Evolutionary conservation across 2,113 vertebrate species (phyloP).

Genomic region (Papio anubis): DNA sequence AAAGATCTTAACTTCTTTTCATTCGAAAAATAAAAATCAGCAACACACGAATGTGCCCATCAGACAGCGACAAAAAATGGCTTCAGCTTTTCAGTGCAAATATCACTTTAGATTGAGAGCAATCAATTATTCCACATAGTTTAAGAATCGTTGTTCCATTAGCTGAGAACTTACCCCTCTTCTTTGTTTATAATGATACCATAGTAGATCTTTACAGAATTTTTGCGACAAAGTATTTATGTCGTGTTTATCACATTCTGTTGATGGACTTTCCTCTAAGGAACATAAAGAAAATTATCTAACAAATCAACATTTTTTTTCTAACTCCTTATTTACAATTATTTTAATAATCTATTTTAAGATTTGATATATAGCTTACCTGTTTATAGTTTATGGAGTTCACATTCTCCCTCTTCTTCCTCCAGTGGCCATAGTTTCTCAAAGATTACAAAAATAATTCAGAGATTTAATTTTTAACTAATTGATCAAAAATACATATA

Average conservation of each 20-base stretch:
- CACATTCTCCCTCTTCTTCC: neutral
- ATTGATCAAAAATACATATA: neutral
- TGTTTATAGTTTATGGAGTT: neutral
- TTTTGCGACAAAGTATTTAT: neutral
- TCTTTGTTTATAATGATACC: neutral
- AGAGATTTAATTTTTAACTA: neutral
- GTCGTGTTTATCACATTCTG: neutral
- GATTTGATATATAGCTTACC: neutral
- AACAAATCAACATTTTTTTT: neutral
- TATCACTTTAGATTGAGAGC: neutral
- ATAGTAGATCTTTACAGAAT: neutral
- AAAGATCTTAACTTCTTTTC: neutral
- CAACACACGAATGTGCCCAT: neutral
- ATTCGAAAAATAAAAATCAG: neutral
- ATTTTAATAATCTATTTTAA: neutral
- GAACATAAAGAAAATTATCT: neutral
- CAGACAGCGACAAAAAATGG: neutral
- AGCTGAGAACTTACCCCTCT: neutral
- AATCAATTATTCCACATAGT: rapidly evolving
- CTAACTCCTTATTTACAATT: neutral
- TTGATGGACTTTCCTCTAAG: neutral
- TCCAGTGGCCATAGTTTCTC: neutral
- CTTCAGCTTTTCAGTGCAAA: neutral
- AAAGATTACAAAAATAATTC: neutral
- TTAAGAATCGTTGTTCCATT: neutral